Evolutionary conservation across 2,113 vertebrate species (phyloP).

Genomic region (Phyllostomus hastatus): DNA sequence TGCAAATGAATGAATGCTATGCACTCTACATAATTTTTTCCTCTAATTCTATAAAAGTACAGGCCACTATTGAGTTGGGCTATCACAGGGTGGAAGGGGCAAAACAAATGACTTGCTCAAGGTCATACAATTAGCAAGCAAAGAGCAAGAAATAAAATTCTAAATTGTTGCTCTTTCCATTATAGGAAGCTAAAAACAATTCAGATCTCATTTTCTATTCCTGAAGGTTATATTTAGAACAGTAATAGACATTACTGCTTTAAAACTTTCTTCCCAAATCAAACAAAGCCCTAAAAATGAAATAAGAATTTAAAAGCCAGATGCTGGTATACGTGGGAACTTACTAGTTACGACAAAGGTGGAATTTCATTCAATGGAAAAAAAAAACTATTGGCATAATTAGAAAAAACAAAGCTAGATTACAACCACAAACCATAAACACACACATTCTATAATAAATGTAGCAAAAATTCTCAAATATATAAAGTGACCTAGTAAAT

Average conservation of each 20-base stretch:
- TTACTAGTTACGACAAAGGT: conserved; percentile 39
- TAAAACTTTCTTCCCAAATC: conserved; percentile 49
- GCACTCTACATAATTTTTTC: not conserved
- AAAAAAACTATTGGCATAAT: not conserved
- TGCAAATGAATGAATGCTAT: not conserved
- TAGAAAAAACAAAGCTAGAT: not conserved
- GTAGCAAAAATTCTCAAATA: not conserved
- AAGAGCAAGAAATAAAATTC: not conserved
- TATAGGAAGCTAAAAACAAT: conserved; percentile 12
- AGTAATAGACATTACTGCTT: conserved; percentile 34
- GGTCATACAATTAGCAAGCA: not conserved
- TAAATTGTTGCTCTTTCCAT: not conserved
- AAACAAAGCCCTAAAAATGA: conserved; percentile 40
- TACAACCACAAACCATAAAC: not conserved
- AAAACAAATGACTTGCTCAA: not conserved
- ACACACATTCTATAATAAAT: not conserved
- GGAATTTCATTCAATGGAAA: not conserved
- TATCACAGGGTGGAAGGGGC: not conserved
- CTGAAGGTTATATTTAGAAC: conserved; percentile 52
- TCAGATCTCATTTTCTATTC: conserved; percentile 34
- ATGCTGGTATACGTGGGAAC: not conserved
- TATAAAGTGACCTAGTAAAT: not conserved
- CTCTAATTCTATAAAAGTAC: not conserved
- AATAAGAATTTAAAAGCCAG: conserved; percentile 30
- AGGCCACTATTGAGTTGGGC: not conserved